Evolutionary conservation across 2,113 vertebrate species (phyloP).

Genomic region (Elanus axillaris): DNA sequence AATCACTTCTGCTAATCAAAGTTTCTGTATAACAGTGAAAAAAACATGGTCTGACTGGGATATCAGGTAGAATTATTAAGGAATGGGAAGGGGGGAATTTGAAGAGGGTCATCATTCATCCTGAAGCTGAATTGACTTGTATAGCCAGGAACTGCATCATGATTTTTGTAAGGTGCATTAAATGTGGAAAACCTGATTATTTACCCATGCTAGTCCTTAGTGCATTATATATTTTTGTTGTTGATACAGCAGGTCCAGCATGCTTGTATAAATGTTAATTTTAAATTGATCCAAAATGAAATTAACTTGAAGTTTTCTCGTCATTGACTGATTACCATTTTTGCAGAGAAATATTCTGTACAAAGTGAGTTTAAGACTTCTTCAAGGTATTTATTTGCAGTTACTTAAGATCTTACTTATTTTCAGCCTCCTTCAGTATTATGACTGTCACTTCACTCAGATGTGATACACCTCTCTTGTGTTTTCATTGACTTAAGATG

Average conservation of each 20-base stretch:
- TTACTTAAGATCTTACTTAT: not conserved
- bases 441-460: not conserved
- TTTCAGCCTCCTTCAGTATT: not conserved
- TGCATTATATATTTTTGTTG: not conserved
- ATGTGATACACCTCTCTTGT: not conserved
- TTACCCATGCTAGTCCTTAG: not conserved
- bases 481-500: not conserved
- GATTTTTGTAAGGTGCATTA: not conserved
- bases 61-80: not conserved
- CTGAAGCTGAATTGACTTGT: not conserved
- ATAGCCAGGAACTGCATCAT: not conserved
- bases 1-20: not conserved
- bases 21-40: not conserved
- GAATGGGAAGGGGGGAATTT: not conserved
- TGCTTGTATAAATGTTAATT: not conserved
- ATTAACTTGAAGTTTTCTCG: not conserved
- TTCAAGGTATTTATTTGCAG: not conserved
- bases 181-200: not conserved
- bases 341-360: not conserved
- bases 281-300: not conserved
- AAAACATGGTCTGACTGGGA: fast-evolving
- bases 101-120: not conserved
- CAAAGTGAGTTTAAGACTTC: not conserved
- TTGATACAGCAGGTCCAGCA: not conserved
- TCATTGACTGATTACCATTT: not conserved